Conservation (phyloP, 2,888 invertebrate species). For the Adineta ricciae region DNA sequence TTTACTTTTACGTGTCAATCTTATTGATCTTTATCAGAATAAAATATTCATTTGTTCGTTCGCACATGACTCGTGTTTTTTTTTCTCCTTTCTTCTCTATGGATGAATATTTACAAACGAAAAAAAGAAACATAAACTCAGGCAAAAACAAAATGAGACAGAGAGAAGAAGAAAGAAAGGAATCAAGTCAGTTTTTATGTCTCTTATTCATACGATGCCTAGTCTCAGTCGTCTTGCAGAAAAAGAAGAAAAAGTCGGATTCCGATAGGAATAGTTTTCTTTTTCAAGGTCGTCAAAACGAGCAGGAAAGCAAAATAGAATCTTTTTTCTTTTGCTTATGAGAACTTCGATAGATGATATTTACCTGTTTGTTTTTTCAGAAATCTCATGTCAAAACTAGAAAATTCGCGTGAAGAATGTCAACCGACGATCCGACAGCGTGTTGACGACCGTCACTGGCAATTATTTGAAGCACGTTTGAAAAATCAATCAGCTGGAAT, state of each 20-base stretch:
- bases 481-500: not conserved
- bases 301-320: not conserved
- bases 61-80: not conserved
- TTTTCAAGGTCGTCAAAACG: not conserved
- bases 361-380: not conserved
- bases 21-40: not conserved
- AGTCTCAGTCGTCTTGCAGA: not conserved
- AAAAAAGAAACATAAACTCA: not conserved
- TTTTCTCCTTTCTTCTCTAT: not conserved
- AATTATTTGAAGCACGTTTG: slow-evolving; percentile 20
- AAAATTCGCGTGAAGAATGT: not conserved
- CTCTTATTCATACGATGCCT: not conserved
- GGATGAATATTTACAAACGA: not conserved
- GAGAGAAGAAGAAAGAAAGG: not conserved
- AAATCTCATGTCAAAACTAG: not conserved
- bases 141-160: not conserved
- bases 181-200: not conserved
- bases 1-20: not conserved
- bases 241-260: not conserved
- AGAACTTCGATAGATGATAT: not conserved
- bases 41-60: not conserved
- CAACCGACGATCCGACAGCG: not conserved
- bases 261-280: not conserved
- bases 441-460: not conserved
- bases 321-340: not conserved